A percentile compares a stretch with the other conserved stretches of the same genome.
phyloP scores from a whole-genome alignment of 2,888 invertebrate genomes.

The Lithophane semibrunnea region DNA sequence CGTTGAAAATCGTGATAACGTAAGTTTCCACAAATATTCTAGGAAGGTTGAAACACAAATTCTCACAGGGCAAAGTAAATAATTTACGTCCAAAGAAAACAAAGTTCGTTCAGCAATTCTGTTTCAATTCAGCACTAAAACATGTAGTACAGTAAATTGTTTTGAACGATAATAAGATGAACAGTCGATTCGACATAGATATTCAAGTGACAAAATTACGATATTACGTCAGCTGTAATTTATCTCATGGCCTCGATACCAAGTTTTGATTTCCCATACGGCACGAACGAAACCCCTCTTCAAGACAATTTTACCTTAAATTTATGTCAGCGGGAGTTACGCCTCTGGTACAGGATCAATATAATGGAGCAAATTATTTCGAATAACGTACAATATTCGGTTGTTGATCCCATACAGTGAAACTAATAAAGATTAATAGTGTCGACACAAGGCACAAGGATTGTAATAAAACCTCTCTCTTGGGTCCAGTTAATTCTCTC shows the following conservation, averaged over 20 bases:
- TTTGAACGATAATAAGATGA: slow-evolving; percentile 35
- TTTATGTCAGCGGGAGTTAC: slow-evolving; percentile 34
- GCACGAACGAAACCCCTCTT: slow-evolving; percentile 29
- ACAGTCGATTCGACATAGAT: slow-evolving; percentile 32
- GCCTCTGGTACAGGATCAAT: slow-evolving; percentile 41
- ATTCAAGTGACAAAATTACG: slow-evolving; percentile 43
- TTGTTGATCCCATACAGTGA: slow-evolving; percentile 55
- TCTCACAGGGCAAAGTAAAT: background rate
- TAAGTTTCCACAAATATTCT: slow-evolving; percentile 1
- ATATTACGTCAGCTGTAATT: slow-evolving; percentile 25
- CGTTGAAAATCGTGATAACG: background rate
- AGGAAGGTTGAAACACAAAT: background rate
- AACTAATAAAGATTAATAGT: slow-evolving; percentile 79
- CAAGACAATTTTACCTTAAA: slow-evolving; percentile 30
- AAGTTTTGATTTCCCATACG: slow-evolving; percentile 30
- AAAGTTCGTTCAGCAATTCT: slow-evolving; percentile 5
- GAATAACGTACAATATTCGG: slow-evolving; percentile 45
- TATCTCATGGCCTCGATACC: slow-evolving; percentile 27
- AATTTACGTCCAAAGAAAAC: slow-evolving; percentile 25
- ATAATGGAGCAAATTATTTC: slow-evolving; percentile 28
- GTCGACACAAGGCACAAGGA: slow-evolving; percentile 67
- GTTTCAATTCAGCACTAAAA: slow-evolving; percentile 19
- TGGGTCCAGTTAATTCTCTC: slow-evolving; percentile 72
- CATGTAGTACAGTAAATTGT: slow-evolving; percentile 3
- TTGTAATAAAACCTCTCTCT: slow-evolving; percentile 73